Evolutionary conservation across 2,113 vertebrate genomes (phyloP).

Genomic region (Fukomys damarensis): DNA sequence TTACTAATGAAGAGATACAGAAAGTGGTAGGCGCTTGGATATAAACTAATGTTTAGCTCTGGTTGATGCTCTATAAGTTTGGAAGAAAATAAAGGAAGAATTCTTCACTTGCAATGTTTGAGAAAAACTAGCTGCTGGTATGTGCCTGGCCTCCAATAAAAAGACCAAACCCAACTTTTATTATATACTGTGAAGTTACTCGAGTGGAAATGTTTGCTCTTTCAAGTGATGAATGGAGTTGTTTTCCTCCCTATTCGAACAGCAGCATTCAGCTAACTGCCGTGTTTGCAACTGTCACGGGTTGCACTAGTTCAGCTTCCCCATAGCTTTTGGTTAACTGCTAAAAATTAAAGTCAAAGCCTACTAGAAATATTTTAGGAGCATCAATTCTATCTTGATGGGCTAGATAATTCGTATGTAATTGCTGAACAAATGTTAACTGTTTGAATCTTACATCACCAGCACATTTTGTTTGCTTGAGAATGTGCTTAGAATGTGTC

Average conservation of each 20-base stretch:
- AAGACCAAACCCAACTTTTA: constrained; percentile 30
- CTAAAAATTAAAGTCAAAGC: constrained; percentile 31
- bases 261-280: constrained; percentile 46
- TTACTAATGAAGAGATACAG: background rate
- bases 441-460: background rate
- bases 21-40: background rate
- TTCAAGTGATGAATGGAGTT: background rate
- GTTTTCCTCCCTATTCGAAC: constrained; percentile 50
- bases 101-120: background rate
- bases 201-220: constrained; percentile 59
- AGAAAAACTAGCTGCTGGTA: background rate
- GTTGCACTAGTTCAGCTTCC: constrained; percentile 15
- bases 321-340: constrained; percentile 60
- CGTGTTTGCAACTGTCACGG: constrained; percentile 9
- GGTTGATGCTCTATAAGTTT: background rate
- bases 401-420: constrained; percentile 22
- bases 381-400: background rate
- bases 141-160: background rate
- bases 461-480: background rate
- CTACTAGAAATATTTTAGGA: constrained; percentile 41
- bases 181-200: constrained; percentile 55
- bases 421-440: constrained; percentile 41
- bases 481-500: constrained; percentile 13
- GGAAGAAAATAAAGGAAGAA: constrained; percentile 18
- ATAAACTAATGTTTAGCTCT: constrained; percentile 26